Conservation (phyloP, 2,888 invertebrate genomes). For the Tetragnatha montana region DNA sequence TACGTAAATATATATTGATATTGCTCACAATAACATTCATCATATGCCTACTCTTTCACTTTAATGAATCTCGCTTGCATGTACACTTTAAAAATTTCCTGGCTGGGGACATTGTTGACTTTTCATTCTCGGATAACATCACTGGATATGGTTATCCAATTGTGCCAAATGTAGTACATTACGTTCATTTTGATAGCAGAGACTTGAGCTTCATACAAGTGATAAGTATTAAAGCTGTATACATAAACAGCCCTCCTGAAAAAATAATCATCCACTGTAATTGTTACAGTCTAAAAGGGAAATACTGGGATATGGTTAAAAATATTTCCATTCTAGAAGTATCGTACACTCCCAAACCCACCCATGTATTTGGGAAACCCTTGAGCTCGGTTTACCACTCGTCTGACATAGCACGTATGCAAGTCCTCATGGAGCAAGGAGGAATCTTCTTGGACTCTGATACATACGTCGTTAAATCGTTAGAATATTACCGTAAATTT, state of each 20-base stretch:
- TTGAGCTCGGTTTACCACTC: constrained; percentile 76
- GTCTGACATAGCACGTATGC: constrained; percentile 76
- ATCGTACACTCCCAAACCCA: constrained; percentile 73
- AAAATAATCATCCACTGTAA: constrained; percentile 75
- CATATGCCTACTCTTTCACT: not conserved
- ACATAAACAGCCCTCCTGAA: constrained; percentile 75
- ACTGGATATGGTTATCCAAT: constrained; percentile 73
- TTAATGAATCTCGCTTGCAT: constrained; percentile 13
- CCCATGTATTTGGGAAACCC: constrained; percentile 76
- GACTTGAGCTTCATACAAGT: constrained; percentile 74
- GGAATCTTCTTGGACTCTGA: constrained; percentile 77
- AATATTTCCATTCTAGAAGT: constrained; percentile 68
- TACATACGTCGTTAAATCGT: constrained; percentile 74
- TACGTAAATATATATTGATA: not conserved
- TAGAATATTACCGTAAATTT: constrained; percentile 75
- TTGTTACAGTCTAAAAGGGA: constrained; percentile 71
- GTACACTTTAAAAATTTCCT: constrained; percentile 37
- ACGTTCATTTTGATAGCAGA: constrained; percentile 74
- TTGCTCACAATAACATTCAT: not conserved
- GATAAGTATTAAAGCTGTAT: constrained; percentile 74
- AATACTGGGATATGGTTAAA: constrained; percentile 73
- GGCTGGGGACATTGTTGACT: constrained; percentile 66
- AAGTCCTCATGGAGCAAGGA: constrained; percentile 75
- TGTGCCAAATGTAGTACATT: constrained; percentile 76
- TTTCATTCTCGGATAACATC: constrained; percentile 72